Evolutionary conservation across 2,888 invertebrate species (phyloP).

Genomic region (Caenorhabditis imperialis): DNA sequence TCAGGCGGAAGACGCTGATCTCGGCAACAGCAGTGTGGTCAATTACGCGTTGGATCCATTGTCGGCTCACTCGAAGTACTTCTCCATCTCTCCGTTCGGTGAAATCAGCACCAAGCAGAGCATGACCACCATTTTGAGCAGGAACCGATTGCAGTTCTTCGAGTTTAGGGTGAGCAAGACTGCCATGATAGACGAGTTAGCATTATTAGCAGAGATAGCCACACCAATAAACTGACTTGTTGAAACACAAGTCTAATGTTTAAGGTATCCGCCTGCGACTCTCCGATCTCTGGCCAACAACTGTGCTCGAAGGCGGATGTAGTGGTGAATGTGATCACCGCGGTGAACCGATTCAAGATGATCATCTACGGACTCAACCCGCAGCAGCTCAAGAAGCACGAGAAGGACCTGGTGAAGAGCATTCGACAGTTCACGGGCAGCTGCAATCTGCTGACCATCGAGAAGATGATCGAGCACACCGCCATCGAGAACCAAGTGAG

Average conservation of each 20-base stretch:
- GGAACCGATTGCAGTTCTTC: constrained; percentile 66
- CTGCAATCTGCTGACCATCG: constrained; percentile 73
- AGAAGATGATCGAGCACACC: constrained; percentile 70
- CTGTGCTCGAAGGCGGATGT: constrained; percentile 73
- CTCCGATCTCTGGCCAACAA: constrained; percentile 69
- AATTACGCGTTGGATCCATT: constrained; percentile 83
- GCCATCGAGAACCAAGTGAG: constrained; percentile 57
- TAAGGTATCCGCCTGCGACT: constrained; percentile 72
- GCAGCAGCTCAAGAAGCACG: constrained; percentile 70
- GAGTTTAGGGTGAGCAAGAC: constrained; percentile 63
- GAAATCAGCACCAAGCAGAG: constrained; percentile 72
- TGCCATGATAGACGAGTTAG: too few species aligned
- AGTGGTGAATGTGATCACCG: constrained; percentile 69
- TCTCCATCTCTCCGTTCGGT: constrained; percentile 70
- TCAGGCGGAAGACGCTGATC: constrained; percentile 90
- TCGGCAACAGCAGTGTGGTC: constrained; percentile 87
- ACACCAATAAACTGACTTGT: neutral
- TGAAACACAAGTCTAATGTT: neutral
- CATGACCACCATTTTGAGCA: constrained; percentile 68
- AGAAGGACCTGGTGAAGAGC: constrained; percentile 72
- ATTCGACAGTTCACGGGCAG: constrained; percentile 73
- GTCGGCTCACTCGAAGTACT: constrained; percentile 73
- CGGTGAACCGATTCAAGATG: constrained; percentile 74
- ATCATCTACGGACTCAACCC: constrained; percentile 70
- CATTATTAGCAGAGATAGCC: too few species aligned